A percentile compares a stretch with the other conserved stretches of the same genome.
phyloP scores from a whole-genome alignment of 2,113 vertebrate species.

The Neotragus moschatus region DNA sequence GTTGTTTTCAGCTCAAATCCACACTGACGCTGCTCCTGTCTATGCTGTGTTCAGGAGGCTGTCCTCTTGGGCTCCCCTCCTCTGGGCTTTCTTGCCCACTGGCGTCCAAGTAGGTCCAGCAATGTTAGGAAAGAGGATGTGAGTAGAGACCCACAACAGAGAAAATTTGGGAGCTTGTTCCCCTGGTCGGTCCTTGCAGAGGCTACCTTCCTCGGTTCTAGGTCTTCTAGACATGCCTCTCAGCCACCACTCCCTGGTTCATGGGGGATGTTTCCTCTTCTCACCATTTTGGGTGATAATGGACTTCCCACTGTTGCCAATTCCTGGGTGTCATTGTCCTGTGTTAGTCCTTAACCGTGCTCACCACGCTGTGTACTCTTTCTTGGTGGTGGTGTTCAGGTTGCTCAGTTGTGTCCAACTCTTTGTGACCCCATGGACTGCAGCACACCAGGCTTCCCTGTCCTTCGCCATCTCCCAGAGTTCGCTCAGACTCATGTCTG shows the following conservation, averaged over 20 bases:
- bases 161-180: background rate
- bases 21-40: too few relatives aligned
- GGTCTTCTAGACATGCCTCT: background rate
- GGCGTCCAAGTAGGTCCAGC: background rate
- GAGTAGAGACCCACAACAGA: background rate
- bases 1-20: too few relatives aligned
- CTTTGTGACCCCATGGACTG: background rate
- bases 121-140: too few relatives aligned
- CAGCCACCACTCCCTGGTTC: rapidly evolving
- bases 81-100: background rate
- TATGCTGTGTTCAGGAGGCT: background rate
- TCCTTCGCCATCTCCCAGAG: background rate
- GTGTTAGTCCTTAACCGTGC: background rate
- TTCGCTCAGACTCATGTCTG: background rate
- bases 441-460: background rate
- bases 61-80: rapidly evolving
- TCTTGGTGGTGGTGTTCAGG: background rate
- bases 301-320: background rate
- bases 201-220: background rate
- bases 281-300: background rate
- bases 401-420: background rate
- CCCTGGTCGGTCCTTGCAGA: background rate
- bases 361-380: too few relatives aligned
- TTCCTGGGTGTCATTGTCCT: background rate
- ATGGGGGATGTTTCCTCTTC: background rate